phyloP scores from a whole-genome alignment of 2,888 invertebrate species.

The Serrognathus titanus region DNA sequence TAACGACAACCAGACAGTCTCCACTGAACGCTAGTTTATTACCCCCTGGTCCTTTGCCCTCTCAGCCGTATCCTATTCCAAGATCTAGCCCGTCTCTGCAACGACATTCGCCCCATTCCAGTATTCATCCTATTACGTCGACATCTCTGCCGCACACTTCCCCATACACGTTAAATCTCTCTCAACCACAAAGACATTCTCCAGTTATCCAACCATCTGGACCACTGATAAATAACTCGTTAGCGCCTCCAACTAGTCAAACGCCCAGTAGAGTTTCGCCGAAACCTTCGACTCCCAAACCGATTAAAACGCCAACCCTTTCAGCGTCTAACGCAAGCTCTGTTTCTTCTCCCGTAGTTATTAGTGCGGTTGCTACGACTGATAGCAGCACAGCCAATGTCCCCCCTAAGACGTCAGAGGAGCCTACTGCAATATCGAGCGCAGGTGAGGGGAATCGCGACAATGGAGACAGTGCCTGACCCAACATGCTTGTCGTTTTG shows the following conservation, averaged over 20 bases:
- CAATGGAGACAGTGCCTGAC: conserved; percentile 49
- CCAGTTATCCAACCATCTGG: conserved; percentile 49
- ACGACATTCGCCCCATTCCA: conserved; percentile 51
- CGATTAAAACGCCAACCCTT: conserved; percentile 18
- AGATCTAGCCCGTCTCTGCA: conserved; percentile 57
- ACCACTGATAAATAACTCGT: conserved; percentile 40
- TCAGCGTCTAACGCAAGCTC: conserved; percentile 29
- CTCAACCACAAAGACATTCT: conserved; percentile 41
- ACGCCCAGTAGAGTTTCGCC: conserved; percentile 32
- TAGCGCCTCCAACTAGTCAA: conserved; percentile 34
- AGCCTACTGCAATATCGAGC: conserved; percentile 31
- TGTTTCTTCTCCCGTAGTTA: conserved; percentile 25
- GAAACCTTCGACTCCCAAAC: conserved; percentile 39
- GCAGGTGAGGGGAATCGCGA: conserved; percentile 47
- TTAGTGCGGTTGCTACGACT: conserved; percentile 10
- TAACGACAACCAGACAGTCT: conserved; percentile 42
- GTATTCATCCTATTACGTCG: conserved; percentile 32
- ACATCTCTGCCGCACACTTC: conserved; percentile 28
- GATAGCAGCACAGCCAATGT: conserved; percentile 13
- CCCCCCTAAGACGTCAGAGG: conserved; percentile 17
- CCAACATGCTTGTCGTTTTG: conserved; percentile 43
- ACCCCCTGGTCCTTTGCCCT: conserved; percentile 34
- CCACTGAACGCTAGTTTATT: conserved; percentile 38
- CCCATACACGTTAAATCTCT: conserved; percentile 41
- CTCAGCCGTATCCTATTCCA: conserved; percentile 31